Evolutionary conservation across 2,113 vertebrate genomes (phyloP).

Genomic region (Etheostoma cragini): DNA sequence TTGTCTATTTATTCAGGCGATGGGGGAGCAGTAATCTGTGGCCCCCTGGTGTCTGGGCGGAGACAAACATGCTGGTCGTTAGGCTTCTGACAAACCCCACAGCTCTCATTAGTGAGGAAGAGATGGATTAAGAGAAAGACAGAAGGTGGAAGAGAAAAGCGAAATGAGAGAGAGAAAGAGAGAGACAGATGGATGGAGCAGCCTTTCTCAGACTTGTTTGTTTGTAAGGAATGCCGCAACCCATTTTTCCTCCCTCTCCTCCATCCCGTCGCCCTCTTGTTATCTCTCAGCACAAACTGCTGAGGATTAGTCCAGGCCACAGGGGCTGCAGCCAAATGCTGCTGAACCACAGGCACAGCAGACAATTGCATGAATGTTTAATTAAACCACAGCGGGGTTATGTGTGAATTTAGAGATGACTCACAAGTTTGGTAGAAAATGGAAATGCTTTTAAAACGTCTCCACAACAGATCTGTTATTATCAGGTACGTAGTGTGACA

Average conservation of each 20-base stretch:
- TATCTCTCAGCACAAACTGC: constrained; percentile 66
- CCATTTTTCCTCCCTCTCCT: constrained; percentile 38
- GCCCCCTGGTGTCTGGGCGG: constrained; percentile 51
- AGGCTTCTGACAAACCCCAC: constrained; percentile 73
- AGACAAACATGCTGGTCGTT: constrained; percentile 67
- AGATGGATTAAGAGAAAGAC: constrained; percentile 47
- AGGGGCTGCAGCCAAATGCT: constrained; percentile 49
- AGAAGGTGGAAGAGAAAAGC: constrained; percentile 32
- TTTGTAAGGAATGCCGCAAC: constrained; percentile 47
- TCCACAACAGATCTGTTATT: neutral
- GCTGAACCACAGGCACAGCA: constrained; percentile 45
- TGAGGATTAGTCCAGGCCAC: constrained; percentile 59
- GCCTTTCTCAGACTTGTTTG: constrained; percentile 57
- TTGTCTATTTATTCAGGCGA: constrained; percentile 57
- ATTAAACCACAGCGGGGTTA: constrained; percentile 45
- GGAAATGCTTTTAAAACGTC: constrained; percentile 1
- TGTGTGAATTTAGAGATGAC: neutral
- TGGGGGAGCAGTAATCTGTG: constrained; percentile 60
- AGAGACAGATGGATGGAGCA: constrained; percentile 53
- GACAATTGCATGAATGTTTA: constrained; percentile 58
- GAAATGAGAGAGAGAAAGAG: constrained; percentile 21
- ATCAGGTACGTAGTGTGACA: neutral
- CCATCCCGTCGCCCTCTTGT: constrained; percentile 49
- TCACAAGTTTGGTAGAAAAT: constrained; percentile 14
- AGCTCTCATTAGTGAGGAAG: constrained; percentile 76